Evolutionary conservation across 1,140 invertebrate species (phyloP).

Genomic region (Battus philenor): DNA sequence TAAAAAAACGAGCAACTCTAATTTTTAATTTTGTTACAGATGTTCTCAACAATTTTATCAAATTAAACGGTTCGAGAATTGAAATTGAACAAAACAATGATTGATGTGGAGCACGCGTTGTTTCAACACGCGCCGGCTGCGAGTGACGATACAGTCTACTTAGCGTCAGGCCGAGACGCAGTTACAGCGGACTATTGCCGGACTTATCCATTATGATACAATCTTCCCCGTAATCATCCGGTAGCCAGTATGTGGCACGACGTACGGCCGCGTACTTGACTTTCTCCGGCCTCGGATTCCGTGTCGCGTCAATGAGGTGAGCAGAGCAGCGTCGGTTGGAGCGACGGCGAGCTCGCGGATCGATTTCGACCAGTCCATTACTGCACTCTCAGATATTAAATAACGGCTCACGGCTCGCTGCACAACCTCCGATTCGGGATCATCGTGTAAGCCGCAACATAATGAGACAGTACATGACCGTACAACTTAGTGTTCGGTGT

Average conservation of each 20-base stretch:
- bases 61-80: no score
- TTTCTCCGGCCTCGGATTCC: constrained; percentile 64
- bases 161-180: constrained; percentile 31
- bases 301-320: constrained; percentile 60
- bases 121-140: constrained; percentile 30
- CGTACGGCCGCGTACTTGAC: constrained; percentile 54
- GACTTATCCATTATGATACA: constrained; percentile 60
- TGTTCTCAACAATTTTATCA: no score
- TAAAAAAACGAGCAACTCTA: no score
- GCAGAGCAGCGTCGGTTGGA: constrained; percentile 53
- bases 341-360: constrained; percentile 55
- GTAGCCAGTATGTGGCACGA: constrained; percentile 55
- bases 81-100: no score
- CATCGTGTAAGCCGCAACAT: constrained; percentile 22
- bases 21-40: no score
- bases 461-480: constrained; percentile 11
- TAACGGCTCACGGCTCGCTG: constrained; percentile 27
- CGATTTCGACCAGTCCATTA: constrained; percentile 55
- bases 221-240: constrained; percentile 51
- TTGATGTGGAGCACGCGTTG: no score
- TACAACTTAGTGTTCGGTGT: constrained; percentile 15
- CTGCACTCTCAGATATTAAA: constrained; percentile 42
- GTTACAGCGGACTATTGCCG: constrained; percentile 36
- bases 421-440: constrained; percentile 23
- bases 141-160: constrained; percentile 49